phyloP scores from a whole-genome alignment of 2,888 invertebrate species.

The Lymantria monacha region DNA sequence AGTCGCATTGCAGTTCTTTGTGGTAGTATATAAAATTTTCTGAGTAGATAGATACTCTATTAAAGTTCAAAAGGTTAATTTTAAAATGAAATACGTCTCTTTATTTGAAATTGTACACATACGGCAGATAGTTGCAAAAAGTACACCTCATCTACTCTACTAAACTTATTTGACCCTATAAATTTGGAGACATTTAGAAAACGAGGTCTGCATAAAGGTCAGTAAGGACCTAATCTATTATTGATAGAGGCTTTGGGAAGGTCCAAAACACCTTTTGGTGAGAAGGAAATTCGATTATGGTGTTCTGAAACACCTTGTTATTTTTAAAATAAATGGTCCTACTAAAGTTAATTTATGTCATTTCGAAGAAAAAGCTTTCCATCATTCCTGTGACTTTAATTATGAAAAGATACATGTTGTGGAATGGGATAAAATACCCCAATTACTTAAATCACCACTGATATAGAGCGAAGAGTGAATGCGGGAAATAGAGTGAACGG shows the following conservation, averaged over 20 bases:
- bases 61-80: too few species aligned
- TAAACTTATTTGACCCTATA: constrained; percentile 45
- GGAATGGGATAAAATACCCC: too few species aligned
- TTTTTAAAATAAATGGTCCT: constrained; percentile 13
- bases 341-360: neutral
- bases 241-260: constrained; percentile 47
- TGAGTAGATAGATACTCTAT: too few species aligned
- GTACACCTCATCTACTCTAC: constrained; percentile 41
- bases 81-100: too few species aligned
- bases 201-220: constrained; percentile 46
- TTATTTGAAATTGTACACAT: too few species aligned
- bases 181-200: constrained; percentile 49
- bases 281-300: constrained; percentile 43
- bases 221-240: constrained; percentile 55
- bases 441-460: too few species aligned
- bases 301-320: constrained; percentile 34
- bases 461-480: too few species aligned
- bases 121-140: constrained; percentile 5
- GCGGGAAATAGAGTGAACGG: too few species aligned
- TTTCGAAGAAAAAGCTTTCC: neutral
- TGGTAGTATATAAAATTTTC: too few species aligned
- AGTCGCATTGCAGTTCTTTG: too few species aligned
- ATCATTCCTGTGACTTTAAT: neutral
- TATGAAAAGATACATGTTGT: neutral
- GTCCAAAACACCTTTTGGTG: constrained; percentile 33